Conservation (phyloP, 2,888 invertebrate genomes). For the Drosophila demipolita region DNA sequence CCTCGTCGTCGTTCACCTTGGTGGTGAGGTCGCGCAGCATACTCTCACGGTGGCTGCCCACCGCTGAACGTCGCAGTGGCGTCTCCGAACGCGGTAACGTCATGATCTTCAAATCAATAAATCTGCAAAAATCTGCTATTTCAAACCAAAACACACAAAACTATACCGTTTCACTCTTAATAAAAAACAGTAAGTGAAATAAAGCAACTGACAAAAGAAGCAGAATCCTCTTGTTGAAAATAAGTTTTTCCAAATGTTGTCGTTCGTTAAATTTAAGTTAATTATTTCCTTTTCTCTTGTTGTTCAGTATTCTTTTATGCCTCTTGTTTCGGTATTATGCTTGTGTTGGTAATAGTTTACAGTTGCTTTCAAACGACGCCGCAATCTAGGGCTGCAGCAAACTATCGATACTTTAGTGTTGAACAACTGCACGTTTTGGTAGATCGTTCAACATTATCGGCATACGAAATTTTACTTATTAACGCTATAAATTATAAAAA, state of each 20-base stretch:
- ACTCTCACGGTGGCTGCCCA: conserved; percentile 73
- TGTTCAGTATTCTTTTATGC: conserved; percentile 50
- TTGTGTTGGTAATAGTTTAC: conserved; percentile 76
- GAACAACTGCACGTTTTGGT: conserved; percentile 8
- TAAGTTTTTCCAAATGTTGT: not conserved
- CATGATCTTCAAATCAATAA: conserved; percentile 58
- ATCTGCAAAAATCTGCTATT: conserved; percentile 12
- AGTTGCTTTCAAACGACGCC: conserved; percentile 78
- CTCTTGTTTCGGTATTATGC: conserved; percentile 32
- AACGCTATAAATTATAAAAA: not conserved
- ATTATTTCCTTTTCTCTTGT: conserved; percentile 28
- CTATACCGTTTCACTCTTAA: conserved; percentile 4
- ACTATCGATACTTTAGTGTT: conserved; percentile 49
- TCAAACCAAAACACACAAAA: conserved; percentile 10
- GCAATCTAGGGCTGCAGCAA: conserved; percentile 60
- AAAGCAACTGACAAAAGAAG: not conserved
- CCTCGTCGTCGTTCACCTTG: conserved; percentile 87
- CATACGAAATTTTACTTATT: not conserved
- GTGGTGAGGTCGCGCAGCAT: conserved; percentile 52
- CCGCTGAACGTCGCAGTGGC: conserved; percentile 82
- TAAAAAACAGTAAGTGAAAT: no score
- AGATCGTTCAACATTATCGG: not conserved
- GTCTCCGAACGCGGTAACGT: conserved; percentile 83
- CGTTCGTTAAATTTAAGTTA: conserved; percentile 16
- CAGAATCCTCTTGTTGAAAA: not conserved